Evolutionary conservation across 2,888 invertebrate genomes (phyloP).

Genomic region (Blastobasis lacticolella): DNA sequence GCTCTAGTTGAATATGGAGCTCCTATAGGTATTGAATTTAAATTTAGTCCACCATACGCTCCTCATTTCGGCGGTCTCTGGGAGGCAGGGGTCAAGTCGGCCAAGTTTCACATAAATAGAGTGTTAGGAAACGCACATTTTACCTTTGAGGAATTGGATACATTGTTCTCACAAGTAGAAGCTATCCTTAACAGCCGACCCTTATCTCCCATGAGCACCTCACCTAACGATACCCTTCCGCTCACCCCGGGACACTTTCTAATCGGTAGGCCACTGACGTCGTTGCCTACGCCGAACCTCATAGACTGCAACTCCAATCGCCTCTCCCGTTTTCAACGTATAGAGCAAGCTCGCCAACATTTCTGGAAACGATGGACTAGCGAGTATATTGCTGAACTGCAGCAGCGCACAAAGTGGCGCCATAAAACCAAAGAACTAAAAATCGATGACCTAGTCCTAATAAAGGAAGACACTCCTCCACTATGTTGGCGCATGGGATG

Average conservation of each 20-base stretch:
- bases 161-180: slow-evolving; percentile 1
- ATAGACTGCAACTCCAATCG: background rate
- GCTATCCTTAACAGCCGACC: slow-evolving; percentile 5
- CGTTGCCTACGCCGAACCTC: slow-evolving; percentile 2
- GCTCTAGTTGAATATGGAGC: too few species aligned
- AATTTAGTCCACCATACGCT: background rate
- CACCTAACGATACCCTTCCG: background rate
- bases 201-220: background rate
- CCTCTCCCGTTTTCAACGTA: slow-evolving; percentile 5
- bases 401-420: slow-evolving; percentile 10
- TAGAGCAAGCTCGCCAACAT: slow-evolving; percentile 9
- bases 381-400: slow-evolving; percentile 12
- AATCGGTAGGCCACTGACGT: slow-evolving; percentile 5
- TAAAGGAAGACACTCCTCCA: slow-evolving; percentile 9
- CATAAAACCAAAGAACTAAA: background rate
- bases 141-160: slow-evolving; percentile 3
- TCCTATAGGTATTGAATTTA: too few species aligned
- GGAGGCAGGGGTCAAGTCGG: background rate
- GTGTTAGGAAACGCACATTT: slow-evolving; percentile 6
- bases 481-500: slow-evolving; percentile 10
- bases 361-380: slow-evolving; percentile 14
- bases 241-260: slow-evolving; percentile 5
- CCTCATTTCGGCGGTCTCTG: too few species aligned
- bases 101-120: slow-evolving; percentile 6
- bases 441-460: slow-evolving; percentile 4